phyloP scores from a whole-genome alignment of 2,888 invertebrate species.

The Diarsia rubi region DNA sequence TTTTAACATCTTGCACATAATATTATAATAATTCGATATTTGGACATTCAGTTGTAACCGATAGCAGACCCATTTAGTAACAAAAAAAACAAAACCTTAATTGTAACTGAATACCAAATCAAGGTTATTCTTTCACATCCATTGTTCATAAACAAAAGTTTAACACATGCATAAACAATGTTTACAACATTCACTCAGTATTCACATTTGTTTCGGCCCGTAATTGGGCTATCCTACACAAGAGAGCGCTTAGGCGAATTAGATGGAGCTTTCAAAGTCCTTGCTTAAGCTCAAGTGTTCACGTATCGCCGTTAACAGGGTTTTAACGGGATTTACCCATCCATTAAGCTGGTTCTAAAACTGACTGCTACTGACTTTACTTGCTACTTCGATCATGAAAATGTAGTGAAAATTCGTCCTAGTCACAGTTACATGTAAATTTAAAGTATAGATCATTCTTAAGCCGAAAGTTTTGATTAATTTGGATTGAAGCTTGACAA shows the following conservation, averaged over 20 bases:
- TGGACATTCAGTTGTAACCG: background rate
- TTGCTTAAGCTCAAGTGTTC: slow-evolving; percentile 67
- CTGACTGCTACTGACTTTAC: slow-evolving; percentile 49
- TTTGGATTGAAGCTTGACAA: background rate
- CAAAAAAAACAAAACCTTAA: too few species aligned
- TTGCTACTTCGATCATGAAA: slow-evolving; percentile 44
- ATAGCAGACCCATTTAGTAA: too few species aligned
- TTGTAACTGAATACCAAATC: background rate
- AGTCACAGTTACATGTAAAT: slow-evolving; percentile 1
- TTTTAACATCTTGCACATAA: background rate
- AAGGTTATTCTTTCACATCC: background rate
- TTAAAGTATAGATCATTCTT: background rate
- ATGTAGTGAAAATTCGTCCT: slow-evolving; percentile 20
- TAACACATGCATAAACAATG: slow-evolving; percentile 4
- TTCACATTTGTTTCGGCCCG: slow-evolving; percentile 46
- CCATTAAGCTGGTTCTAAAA: slow-evolving; percentile 62
- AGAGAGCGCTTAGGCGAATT: slow-evolving; percentile 68
- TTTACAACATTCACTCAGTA: slow-evolving; percentile 40
- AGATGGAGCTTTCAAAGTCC: slow-evolving; percentile 68
- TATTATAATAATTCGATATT: background rate
- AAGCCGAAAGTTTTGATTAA: background rate
- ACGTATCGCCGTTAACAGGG: slow-evolving; percentile 70
- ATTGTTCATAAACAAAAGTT: background rate
- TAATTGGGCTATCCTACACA: slow-evolving; percentile 68
- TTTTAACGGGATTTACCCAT: slow-evolving; percentile 67